phyloP scores from a whole-genome alignment of 2,888 invertebrate genomes.

The Sipha maydis region DNA sequence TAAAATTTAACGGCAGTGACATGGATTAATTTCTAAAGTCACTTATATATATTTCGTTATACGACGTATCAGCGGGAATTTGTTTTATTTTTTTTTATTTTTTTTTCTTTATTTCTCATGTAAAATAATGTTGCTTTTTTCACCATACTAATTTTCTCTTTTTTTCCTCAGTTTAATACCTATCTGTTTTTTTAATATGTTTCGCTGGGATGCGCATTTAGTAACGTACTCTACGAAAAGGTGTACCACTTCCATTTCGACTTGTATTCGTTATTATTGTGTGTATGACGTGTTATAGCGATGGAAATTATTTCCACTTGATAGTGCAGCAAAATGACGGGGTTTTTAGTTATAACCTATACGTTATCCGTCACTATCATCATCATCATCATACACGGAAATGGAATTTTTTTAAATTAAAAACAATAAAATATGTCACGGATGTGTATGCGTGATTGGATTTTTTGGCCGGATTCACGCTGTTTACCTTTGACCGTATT shows the following conservation, averaged over 20 bases:
- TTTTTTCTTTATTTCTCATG: conserved; percentile 25
- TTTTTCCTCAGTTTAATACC: conserved; percentile 25
- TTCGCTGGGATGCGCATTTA: conserved; percentile 60
- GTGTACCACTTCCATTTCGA: conserved; percentile 20
- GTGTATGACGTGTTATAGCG: not conserved
- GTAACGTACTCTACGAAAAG: conserved; percentile 37
- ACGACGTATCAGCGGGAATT: not conserved
- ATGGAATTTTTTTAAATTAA: conserved; percentile 56
- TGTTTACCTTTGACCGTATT: conserved; percentile 56
- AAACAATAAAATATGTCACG: conserved; percentile 60
- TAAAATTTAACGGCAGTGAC: conserved; percentile 51
- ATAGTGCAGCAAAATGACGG: conserved; percentile 37
- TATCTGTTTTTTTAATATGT: conserved; percentile 30
- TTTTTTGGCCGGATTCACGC: conserved; percentile 61
- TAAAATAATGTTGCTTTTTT: conserved; percentile 45
- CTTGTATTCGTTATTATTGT: not conserved
- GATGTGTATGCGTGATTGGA: conserved; percentile 59
- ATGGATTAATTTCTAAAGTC: conserved; percentile 54
- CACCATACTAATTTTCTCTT: conserved; percentile 50
- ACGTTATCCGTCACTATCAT: not conserved
- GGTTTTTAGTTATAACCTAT: conserved; percentile 20
- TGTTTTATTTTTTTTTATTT: not conserved
- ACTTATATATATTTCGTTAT: conserved; percentile 32
- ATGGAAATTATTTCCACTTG: conserved; percentile 58
- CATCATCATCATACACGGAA: conserved; percentile 54